Evolutionary conservation across 2,797 vertebrate genomes (phyloP).

Genomic region (Champsocephalus gunnari): DNA sequence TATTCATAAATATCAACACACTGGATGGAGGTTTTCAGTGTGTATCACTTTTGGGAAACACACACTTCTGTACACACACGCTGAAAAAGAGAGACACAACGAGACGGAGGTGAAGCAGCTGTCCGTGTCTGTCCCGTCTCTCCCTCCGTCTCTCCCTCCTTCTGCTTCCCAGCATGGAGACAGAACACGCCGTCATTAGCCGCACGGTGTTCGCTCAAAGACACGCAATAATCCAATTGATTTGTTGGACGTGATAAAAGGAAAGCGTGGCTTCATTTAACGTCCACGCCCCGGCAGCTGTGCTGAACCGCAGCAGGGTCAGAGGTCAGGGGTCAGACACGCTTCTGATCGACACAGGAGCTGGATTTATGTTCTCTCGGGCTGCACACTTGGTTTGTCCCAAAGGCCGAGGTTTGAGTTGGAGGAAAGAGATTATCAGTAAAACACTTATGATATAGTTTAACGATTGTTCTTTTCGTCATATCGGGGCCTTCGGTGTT

Average conservation of each 20-base stretch:
- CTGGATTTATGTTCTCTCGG: background rate
- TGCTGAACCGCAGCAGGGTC: background rate
- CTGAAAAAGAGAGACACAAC: background rate
- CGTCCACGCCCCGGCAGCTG: slow-evolving; percentile 16
- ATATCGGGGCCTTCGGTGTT: no score
- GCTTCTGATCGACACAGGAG: background rate
- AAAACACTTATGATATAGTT: no score
- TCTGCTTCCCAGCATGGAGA: background rate
- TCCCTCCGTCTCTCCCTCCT: no score
- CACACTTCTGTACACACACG: background rate
- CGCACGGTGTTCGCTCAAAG: background rate
- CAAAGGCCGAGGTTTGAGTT: no score
- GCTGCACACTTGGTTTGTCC: no score
- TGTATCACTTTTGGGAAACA: background rate
- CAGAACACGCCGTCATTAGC: no score
- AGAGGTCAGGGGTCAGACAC: slow-evolving; percentile 40
- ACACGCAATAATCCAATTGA: background rate
- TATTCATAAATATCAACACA: no score
- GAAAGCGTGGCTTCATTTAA: background rate
- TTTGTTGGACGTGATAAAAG: background rate
- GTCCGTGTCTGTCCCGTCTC: background rate
- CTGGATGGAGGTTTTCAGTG: no score
- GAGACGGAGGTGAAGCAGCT: background rate
- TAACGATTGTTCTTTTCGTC: no score
- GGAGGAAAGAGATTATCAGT: no score